phyloP scores from a whole-genome alignment of 2,113 vertebrate genomes.

The Heteronetta atricapilla region DNA sequence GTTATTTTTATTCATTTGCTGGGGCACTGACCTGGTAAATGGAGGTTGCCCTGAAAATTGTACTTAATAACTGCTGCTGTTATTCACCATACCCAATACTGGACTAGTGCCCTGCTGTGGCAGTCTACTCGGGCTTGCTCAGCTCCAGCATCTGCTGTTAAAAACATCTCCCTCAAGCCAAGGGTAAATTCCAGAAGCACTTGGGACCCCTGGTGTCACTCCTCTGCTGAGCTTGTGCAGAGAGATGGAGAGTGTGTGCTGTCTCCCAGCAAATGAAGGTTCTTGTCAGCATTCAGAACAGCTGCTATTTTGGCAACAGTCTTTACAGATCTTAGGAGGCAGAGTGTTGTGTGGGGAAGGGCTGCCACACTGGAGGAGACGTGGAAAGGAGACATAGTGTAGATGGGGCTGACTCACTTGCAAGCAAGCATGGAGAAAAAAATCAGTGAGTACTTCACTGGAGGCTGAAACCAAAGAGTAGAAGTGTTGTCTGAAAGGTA shows the following conservation, averaged over 20 bases:
- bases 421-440: background rate
- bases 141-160: background rate
- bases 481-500: background rate
- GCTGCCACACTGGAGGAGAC: background rate
- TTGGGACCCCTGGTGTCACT: background rate
- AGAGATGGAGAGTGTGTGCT: accelerated
- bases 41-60: conserved; percentile 2
- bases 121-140: background rate
- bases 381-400: background rate
- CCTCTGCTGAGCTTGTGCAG: background rate
- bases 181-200: background rate
- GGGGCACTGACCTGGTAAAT: conserved; percentile 1
- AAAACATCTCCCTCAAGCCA: background rate
- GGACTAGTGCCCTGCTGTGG: background rate
- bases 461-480: background rate
- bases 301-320: background rate
- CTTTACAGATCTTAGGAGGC: background rate
- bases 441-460: background rate
- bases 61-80: background rate
- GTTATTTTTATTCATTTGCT: conserved; percentile 7
- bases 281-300: background rate
- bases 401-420: background rate
- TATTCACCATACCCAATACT: background rate
- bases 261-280: background rate
- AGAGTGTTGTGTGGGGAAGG: background rate